Evolutionary conservation across 2,888 invertebrate genomes (phyloP), one percentile per base, ranked within the genome.

Genomic region (Polietes domitor): DNA sequence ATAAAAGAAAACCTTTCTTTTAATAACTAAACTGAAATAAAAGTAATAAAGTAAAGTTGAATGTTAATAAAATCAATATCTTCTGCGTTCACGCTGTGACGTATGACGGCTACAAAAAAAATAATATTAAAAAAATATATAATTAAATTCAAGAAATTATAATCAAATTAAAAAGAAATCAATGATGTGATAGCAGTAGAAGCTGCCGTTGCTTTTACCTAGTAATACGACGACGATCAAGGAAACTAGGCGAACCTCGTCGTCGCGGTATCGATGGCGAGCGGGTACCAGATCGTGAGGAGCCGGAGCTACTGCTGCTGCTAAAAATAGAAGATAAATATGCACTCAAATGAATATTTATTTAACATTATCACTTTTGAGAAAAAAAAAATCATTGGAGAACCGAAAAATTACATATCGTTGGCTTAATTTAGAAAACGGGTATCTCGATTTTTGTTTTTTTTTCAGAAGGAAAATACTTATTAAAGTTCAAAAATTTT

Each of bases 231-330:
- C 98, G 94, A 88, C 98, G 94, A 92, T 98, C 98, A 85, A 98
- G 93, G 93, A 98, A 98, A 92, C 97, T 97, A 21, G 98, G 98
- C 79, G 98, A 98, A 58, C 98, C 98, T 88, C 96, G 96, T 83
- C 98, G 94, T 79, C 98, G 94, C 72, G 98, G 97, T 92, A 98
- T 98, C 82, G 98, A 98, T n/a, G 96, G 96, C 82, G 97, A 96
- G 84, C 96, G 94, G 80, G 95, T 95, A 86, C 95, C 93, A 12
- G 92, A 89, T 77, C 90, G 89, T 76, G 92, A 91, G 47, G 90
- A 89, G 82, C 88, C 90, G 19, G 87, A 90, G 77, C 89, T 91
- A 55, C 86, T 82, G 76, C 86, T 86, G 50, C 9, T 84, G 21
- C 21, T 41, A 74, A 3, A 19, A 61, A 21, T 12, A 37, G 12